A percentile compares a stretch with the other conserved stretches of the same genome.
Evolutionary conservation across 2,113 vertebrate genomes (phyloP).

Genomic region (Xenopus laevis): DNA sequence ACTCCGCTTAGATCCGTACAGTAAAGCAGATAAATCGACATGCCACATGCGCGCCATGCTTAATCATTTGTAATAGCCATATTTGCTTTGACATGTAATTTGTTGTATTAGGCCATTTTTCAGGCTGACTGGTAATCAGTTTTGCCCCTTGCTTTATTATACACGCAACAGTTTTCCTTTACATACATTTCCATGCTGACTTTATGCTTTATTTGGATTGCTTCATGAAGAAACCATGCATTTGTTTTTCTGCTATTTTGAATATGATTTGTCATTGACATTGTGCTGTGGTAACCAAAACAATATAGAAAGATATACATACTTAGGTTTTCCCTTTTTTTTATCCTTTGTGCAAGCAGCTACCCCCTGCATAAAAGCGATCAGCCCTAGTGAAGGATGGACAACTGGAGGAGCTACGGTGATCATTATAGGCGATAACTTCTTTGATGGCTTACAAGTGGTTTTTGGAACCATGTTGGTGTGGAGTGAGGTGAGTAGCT

Average conservation of each 20-base stretch:
- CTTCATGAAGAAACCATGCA: conserved; percentile 59
- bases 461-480: conserved; percentile 98
- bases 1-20: conserved; percentile 88
- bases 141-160: conserved; percentile 73
- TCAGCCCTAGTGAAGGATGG: conserved; percentile 98
- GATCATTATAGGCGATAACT: conserved; percentile 99
- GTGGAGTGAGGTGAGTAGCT: conserved; percentile 91
- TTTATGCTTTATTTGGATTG: conserved; percentile 51
- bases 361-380: conserved; percentile 99
- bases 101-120: conserved; percentile 85
- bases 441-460: conserved; percentile 97
- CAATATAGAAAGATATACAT: conserved; percentile 51
- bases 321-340: conserved; percentile 80
- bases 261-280: conserved; percentile 58
- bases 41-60: conserved; percentile 72
- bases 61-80: conserved; percentile 94
- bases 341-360: conserved; percentile 91
- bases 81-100: conserved; percentile 91
- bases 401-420: conserved; percentile 97
- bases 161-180: conserved; percentile 76
- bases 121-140: conserved; percentile 70
- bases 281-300: conserved; percentile 29
- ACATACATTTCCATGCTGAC: conserved; percentile 67
- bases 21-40: conserved; percentile 76
- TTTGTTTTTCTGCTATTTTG: conserved; percentile 60